Percentiles rank a stretch among this genome's conserved stretches.
Conservation (phyloP, 1,140 invertebrate genomes). For the Teleogryllus occipitalis region DNA sequence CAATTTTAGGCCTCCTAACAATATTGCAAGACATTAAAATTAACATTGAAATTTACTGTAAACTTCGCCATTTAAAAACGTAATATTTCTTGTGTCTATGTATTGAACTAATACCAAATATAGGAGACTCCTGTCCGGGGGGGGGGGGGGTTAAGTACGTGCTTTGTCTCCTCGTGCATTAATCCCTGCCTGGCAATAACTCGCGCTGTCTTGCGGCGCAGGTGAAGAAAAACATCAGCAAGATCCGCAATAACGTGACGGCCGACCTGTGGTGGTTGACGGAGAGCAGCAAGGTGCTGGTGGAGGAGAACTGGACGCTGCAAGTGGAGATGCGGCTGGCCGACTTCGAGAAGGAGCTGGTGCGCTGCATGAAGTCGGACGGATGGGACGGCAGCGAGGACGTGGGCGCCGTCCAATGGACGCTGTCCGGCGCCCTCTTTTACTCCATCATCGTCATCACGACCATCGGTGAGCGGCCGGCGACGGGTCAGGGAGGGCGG, state of each 20-base stretch:
- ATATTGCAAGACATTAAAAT: too few species aligned
- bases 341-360: constrained; percentile 72
- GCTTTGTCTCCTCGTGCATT: neutral
- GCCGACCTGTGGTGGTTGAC: constrained; percentile 73
- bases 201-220: constrained; percentile 33
- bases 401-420: constrained; percentile 70
- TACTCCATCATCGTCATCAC: constrained; percentile 97
- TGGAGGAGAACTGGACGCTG: constrained; percentile 62
- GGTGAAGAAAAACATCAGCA: constrained; percentile 70
- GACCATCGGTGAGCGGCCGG: constrained; percentile 71
- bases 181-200: neutral
- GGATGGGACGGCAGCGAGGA: constrained; percentile 89
- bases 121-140: neutral
- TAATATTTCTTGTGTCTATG: too few species aligned
- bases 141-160: neutral
- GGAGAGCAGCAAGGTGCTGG: constrained; percentile 48
- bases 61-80: too few species aligned
- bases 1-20: too few species aligned
- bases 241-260: constrained; percentile 63
- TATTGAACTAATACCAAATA: neutral
- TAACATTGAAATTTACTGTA: too few species aligned
- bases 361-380: constrained; percentile 75
- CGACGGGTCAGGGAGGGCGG: too few species aligned
- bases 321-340: constrained; percentile 49
- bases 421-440: constrained; percentile 82